Evolutionary conservation across 1,140 invertebrate species (phyloP).

Genomic region (Anastrepha ludens): DNA sequence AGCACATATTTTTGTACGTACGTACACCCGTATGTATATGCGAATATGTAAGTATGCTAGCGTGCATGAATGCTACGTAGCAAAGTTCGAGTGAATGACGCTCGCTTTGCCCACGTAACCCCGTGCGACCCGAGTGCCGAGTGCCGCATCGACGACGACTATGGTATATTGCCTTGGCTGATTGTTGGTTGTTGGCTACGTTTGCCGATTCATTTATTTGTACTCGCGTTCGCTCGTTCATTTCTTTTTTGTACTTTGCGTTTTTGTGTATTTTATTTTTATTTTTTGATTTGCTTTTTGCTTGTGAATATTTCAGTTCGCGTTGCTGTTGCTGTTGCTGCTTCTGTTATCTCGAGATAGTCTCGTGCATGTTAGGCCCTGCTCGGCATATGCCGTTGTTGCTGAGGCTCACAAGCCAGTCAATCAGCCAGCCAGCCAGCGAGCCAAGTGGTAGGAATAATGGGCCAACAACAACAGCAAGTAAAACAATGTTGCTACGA

Average conservation of each 20-base stretch:
- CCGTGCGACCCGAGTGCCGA: neutral
- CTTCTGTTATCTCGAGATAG: conserved; percentile 39
- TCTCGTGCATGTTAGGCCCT: conserved; percentile 44
- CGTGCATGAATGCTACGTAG: neutral
- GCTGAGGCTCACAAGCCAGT: conserved; percentile 20
- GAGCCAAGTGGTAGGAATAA: conserved; percentile 32
- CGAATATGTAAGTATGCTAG: neutral
- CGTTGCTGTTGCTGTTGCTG: neutral
- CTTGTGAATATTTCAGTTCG: conserved; percentile 23
- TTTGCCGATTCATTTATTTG: conserved; percentile 24
- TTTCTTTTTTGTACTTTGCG: neutral
- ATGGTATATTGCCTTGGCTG: neutral
- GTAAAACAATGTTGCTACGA: neutral
- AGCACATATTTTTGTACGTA: neutral
- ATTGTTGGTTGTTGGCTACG: conserved; percentile 10
- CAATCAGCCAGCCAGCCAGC: neutral
- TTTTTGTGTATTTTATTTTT: conserved; percentile 33
- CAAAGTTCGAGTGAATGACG: conserved; percentile 46
- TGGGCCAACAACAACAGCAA: conserved; percentile 19
- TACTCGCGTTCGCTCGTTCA: neutral
- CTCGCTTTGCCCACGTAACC: conserved; percentile 23
- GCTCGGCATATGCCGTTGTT: conserved; percentile 42
- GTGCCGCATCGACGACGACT: neutral
- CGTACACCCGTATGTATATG: neutral
- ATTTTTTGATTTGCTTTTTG: neutral